Evolutionary conservation across 2,888 invertebrate species (phyloP).

Genomic region (Drosophila robusta): DNA sequence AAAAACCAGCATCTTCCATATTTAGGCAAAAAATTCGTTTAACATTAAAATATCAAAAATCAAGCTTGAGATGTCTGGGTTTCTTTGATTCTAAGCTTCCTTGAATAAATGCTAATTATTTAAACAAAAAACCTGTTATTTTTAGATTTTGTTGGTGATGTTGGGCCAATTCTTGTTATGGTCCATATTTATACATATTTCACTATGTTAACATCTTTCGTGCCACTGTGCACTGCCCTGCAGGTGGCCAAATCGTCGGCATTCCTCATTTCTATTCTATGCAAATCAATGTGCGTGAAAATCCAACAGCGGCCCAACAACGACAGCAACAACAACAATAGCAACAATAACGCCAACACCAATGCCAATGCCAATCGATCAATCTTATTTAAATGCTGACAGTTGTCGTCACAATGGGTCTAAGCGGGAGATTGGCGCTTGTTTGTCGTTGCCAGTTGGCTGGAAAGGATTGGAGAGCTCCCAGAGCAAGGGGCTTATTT

Average conservation of each 20-base stretch:
- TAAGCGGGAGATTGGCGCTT: constrained; percentile 40
- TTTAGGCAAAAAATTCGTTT: too few species aligned
- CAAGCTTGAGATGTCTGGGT: too few species aligned
- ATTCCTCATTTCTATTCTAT: constrained; percentile 52
- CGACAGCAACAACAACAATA: constrained; percentile 13
- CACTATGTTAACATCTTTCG: constrained; percentile 11
- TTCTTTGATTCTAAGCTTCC: too few species aligned
- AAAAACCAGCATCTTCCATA: too few species aligned
- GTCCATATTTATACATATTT: background rate
- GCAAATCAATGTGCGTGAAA: constrained; percentile 69
- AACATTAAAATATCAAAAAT: too few species aligned
- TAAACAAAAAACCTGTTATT: too few species aligned
- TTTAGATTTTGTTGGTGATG: too few species aligned
- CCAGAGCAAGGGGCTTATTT: constrained; percentile 47
- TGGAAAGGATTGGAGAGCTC: constrained; percentile 64
- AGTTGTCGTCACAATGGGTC: constrained; percentile 75
- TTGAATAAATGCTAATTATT: too few species aligned
- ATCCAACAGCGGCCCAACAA: constrained; percentile 32
- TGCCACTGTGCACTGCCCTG: constrained; percentile 39
- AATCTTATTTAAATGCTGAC: constrained; percentile 82
- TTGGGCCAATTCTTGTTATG: too few species aligned
- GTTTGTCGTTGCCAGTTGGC: constrained; percentile 53
- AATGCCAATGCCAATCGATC: constrained; percentile 69
- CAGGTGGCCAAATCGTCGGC: constrained; percentile 25
- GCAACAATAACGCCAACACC: constrained; percentile 36